Conservation (phyloP, 2,113 vertebrate genomes). For the Rhinichthys klamathensis region DNA sequence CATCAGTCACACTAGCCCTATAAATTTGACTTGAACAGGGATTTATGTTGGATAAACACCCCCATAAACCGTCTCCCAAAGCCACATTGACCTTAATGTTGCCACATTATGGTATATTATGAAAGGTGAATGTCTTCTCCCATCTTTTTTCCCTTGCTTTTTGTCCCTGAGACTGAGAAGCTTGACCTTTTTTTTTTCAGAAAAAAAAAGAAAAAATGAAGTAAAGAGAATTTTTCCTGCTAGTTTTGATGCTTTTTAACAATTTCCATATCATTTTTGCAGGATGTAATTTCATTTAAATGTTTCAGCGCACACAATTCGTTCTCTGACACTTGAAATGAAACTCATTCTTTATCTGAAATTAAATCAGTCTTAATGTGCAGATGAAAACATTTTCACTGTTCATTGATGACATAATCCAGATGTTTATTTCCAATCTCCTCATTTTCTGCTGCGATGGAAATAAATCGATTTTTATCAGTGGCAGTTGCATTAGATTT, state of each 20-base stretch:
- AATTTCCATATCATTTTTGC: background rate
- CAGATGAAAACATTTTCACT: background rate
- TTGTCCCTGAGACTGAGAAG: background rate
- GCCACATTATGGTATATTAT: background rate
- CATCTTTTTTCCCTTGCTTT: background rate
- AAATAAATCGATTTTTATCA: conserved; percentile 6
- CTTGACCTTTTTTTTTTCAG: background rate
- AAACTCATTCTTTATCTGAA: conserved; percentile 25
- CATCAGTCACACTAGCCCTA: background rate
- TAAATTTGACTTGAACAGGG: background rate
- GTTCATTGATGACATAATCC: background rate
- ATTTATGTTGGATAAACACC: conserved; percentile 10
- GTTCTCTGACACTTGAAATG: background rate
- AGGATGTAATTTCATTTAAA: background rate
- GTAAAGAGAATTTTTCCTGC: background rate
- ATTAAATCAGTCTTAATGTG: conserved; percentile 18
- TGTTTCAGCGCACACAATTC: background rate
- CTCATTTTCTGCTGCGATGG: background rate
- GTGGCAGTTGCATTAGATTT: background rate
- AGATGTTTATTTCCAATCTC: conserved; percentile 15
- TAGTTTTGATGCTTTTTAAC: background rate
- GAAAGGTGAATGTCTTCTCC: background rate
- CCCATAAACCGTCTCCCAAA: background rate
- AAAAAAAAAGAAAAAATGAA: background rate
- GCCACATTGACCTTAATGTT: background rate